Evolutionary conservation across 1,140 invertebrate species (phyloP).

Genomic region (Heliconius eleuchia): DNA sequence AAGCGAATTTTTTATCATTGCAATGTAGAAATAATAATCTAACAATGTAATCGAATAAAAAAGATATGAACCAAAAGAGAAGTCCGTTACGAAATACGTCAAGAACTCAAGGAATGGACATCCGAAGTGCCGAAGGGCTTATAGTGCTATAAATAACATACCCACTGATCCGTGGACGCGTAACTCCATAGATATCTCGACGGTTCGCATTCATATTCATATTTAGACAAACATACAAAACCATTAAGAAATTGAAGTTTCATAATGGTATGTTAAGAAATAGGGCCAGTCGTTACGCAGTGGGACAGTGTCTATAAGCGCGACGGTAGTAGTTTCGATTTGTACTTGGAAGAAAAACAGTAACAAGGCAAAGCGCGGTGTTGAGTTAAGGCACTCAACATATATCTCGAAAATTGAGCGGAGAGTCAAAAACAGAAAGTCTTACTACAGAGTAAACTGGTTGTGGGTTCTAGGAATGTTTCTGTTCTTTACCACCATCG

Average conservation of each 20-base stretch:
- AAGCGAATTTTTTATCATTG: too few species aligned
- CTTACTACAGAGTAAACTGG: too few species aligned
- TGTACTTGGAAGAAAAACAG: neutral
- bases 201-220: slow-evolving; percentile 26
- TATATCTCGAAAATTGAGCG: too few species aligned
- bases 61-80: slow-evolving; percentile 15
- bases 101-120: slow-evolving; percentile 41
- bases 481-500: too few species aligned
- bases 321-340: neutral
- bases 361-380: too few species aligned
- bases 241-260: neutral
- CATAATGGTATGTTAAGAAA: neutral
- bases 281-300: neutral
- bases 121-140: slow-evolving; percentile 41
- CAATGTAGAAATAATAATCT: too few species aligned
- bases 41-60: neutral
- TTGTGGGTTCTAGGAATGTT: too few species aligned
- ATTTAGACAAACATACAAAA: slow-evolving; percentile 14
- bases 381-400: too few species aligned
- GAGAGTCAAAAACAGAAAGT: too few species aligned
- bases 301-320: neutral
- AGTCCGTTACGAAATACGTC: slow-evolving; percentile 39
- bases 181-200: slow-evolving; percentile 31
- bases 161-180: slow-evolving; percentile 38
- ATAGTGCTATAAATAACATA: slow-evolving; percentile 43